Base-by-base conservation (phyloP, 2,113 vertebrate species). In the Anarrhichthys ocellatus region DNA sequence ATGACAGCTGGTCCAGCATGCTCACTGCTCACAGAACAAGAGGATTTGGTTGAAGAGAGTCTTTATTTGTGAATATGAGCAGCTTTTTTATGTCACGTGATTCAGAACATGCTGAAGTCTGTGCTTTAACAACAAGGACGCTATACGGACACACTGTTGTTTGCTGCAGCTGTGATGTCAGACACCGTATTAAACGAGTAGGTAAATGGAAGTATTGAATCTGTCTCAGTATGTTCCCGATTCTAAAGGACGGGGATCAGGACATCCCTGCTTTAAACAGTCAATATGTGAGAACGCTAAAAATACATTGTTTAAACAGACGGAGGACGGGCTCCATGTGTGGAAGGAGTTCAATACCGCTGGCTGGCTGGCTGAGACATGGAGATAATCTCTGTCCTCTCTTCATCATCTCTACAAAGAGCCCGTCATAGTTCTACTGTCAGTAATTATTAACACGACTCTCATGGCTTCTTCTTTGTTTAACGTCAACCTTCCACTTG, bases 361-460 rank as follows among this genome's bases (percentile, higher is more conserved):
- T 29, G 27, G 1, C 27, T 27, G 1, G 15, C n/a, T n/a, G n/a
- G n/a, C n/a, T n/a, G n/a, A 68, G 64, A 32, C 48, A 29, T 46
- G 27, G 65, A 72, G 71, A 58, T 56, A 44, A 78, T 87, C 27
- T 80, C 62, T 32, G 22, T 50, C 44, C 22, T 75, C 65, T 78
- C 76, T 10, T 62, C 52, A 78, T 52, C 54, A 52, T 15, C 46
- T 22, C 0, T 17, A 70, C 77, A 79, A 67, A 70, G 17, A 5
- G 50, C 32, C 58, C n/a, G 62, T 71, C 50, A 73, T 24, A 27
- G 48, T 34, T 71, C 10, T 20, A 48, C 44, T 58, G 56, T 66
- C 50, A 58, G n/a, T 72, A 64, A 73, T 83, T 66, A 76, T 76
- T 73, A 73, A 79, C 62, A 42, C 34, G 29, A 4, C 59, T 81